phyloP scores from a whole-genome alignment of 2,113 vertebrate species.

The Hyperoodon ampullatus region DNA sequence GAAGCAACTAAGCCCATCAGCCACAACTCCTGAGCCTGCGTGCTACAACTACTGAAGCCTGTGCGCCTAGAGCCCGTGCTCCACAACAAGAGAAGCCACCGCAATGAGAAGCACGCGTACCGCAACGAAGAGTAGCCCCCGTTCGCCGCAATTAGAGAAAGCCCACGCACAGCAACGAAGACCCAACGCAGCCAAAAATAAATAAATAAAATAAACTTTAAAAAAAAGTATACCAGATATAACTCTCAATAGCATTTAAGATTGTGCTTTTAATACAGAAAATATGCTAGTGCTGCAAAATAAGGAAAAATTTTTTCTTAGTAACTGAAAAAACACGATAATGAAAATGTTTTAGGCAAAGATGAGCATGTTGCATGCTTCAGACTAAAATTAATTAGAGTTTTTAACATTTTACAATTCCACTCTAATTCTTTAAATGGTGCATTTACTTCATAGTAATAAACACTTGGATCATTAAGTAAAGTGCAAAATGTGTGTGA shows the following conservation, averaged over 20 bases:
- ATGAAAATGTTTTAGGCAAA: constrained; percentile 84
- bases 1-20: too few species aligned
- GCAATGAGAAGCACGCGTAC: too few species aligned
- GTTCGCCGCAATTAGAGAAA: too few species aligned
- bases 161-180: too few species aligned
- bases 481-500: constrained; percentile 89
- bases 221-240: neutral
- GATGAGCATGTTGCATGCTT: constrained; percentile 81
- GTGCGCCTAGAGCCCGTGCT: too few species aligned
- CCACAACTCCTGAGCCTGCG: too few species aligned
- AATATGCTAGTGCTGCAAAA: constrained; percentile 64
- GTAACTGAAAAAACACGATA: constrained; percentile 79
- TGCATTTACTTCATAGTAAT: constrained; percentile 89
- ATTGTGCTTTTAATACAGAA: constrained; percentile 59
- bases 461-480: constrained; percentile 94
- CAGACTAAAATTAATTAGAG: constrained; percentile 89
- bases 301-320: constrained; percentile 79
- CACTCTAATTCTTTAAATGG: constrained; percentile 88
- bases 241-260: constrained; percentile 20
- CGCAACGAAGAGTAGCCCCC: too few species aligned
- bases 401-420: constrained; percentile 85
- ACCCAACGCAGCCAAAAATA: too few species aligned
- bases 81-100: too few species aligned
- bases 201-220: too few species aligned
- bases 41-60: too few species aligned